Evolutionary conservation across 2,888 invertebrate genomes (phyloP).

Genomic region (Apantesis nais): DNA sequence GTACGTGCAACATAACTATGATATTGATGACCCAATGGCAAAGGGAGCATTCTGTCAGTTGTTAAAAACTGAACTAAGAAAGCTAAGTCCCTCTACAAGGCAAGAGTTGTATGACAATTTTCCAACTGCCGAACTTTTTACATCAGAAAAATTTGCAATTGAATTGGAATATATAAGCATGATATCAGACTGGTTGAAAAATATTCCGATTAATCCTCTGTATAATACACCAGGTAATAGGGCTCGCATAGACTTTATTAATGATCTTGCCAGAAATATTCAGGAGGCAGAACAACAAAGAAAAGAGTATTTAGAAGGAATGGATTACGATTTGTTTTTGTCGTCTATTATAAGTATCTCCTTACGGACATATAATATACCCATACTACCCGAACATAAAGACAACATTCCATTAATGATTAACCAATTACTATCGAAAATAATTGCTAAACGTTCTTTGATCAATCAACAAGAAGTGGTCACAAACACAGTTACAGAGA

Average conservation of each 20-base stretch:
- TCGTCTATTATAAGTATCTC: conserved; percentile 49
- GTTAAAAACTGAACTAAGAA: conserved; percentile 59
- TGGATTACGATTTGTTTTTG: conserved; percentile 56
- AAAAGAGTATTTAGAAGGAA: conserved; percentile 43
- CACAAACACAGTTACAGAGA: conserved; percentile 39
- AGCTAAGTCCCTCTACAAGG: conserved; percentile 50
- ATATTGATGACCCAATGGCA: conserved; percentile 57
- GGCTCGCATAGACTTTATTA: conserved; percentile 58
- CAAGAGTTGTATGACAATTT: conserved; percentile 55
- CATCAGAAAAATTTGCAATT: conserved; percentile 47
- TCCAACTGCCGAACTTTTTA: conserved; percentile 42
- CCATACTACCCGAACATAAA: conserved; percentile 46
- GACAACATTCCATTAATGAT: conserved; percentile 46
- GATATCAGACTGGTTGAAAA: conserved; percentile 69
- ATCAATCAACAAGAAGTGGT: neutral
- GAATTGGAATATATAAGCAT: conserved; percentile 65
- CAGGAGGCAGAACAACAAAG: conserved; percentile 58
- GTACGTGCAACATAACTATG: conserved; percentile 61
- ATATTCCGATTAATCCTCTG: conserved; percentile 54
- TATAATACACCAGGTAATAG: conserved; percentile 56
- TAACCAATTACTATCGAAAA: conserved; percentile 48
- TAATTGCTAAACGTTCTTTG: conserved; percentile 33
- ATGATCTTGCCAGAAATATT: conserved; percentile 60
- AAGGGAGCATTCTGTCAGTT: conserved; percentile 57
- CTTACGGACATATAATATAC: conserved; percentile 45